Conservation (phyloP, 2,888 invertebrate species). For the Latrodectus hesperus region DNA sequence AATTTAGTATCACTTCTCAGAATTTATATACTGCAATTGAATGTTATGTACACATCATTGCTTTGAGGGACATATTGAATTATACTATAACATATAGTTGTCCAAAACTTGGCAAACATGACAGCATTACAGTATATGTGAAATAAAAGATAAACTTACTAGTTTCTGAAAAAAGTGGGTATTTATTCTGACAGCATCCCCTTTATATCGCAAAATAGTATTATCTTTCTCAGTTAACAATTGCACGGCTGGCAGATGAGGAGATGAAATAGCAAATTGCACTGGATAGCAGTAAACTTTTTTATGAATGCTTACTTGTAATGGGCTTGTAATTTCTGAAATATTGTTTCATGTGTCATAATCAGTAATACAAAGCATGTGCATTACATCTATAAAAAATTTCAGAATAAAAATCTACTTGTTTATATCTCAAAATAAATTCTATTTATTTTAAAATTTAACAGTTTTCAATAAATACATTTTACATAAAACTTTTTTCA, state of each 20-base stretch:
- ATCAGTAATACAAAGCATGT: background rate
- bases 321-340: constrained; percentile 72
- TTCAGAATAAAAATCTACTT: background rate
- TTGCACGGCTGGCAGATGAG: constrained; percentile 82
- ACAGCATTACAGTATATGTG: background rate
- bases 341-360: background rate
- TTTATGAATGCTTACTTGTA: constrained; percentile 83
- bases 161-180: constrained; percentile 92
- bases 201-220: constrained; percentile 86
- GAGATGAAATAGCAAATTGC: constrained; percentile 90
- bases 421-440: no score
- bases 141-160: constrained; percentile 77
- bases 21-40: no score
- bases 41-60: no score
- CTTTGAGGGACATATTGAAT: no score
- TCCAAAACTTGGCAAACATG: no score
- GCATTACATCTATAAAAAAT: background rate
- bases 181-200: constrained; percentile 88
- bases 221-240: constrained; percentile 69
- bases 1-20: no score
- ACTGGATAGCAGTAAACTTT: constrained; percentile 97
- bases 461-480: no score
- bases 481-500: no score
- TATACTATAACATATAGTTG: no score
- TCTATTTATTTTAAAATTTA: no score